These are phyloP conservation scores for Arnoldichthys spilopterus DNA, from an alignment of 2,797 vertebrate species.

Conservation along the genomic window DNA sequence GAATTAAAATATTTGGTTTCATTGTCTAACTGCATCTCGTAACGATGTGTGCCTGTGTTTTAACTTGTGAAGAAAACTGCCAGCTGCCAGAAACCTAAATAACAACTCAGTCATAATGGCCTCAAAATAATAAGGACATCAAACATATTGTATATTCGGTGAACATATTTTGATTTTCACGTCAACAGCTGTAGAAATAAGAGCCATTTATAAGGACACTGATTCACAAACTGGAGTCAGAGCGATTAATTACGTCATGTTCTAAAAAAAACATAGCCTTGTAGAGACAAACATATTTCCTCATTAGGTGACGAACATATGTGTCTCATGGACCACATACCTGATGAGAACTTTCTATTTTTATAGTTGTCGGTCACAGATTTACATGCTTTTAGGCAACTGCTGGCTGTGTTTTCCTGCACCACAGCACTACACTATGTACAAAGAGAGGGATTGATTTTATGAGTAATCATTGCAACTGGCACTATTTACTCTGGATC, in stretches of 20 bases:
- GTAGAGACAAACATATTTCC: conserved; percentile 4
- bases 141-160: neutral
- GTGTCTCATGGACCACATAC: neutral
- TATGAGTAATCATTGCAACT: conserved; percentile 32
- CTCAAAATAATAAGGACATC: neutral
- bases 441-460: neutral
- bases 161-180: conserved; percentile 21
- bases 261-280: conserved; percentile 4
- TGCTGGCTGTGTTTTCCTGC: neutral
- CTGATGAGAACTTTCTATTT: conserved; percentile 10
- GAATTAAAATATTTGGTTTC: too few species aligned
- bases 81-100: neutral
- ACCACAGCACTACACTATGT: neutral
- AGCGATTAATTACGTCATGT: conserved; percentile 36
- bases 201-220: conserved; percentile 18
- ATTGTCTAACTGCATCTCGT: neutral
- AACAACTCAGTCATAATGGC: neutral
- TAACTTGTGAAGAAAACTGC: neutral
- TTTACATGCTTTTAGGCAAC: neutral
- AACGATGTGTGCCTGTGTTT: too few species aligned
- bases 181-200: conserved; percentile 29
- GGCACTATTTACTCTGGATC: neutral
- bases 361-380: neutral
- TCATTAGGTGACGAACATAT: neutral
- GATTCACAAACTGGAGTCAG: conserved; percentile 29